A percentile compares a stretch with the other conserved stretches of the same genome.
Conservation (phyloP, 2,113 vertebrate species). For the Corvus hawaiiensis region DNA sequence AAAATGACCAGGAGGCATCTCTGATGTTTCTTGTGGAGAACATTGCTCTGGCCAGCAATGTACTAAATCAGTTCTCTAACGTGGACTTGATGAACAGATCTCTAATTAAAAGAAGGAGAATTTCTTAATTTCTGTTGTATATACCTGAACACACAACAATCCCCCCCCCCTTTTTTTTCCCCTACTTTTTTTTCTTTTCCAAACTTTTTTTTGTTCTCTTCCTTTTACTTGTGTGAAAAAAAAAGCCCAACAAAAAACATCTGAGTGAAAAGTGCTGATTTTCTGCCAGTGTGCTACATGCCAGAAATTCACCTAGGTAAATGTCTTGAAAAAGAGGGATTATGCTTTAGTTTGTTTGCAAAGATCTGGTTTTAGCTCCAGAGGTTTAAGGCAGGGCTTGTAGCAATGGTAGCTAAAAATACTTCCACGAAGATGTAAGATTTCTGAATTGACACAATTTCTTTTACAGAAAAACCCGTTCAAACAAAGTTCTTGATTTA, state of each 20-base stretch:
- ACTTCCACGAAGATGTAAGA: not conserved
- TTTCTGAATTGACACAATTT: not conserved
- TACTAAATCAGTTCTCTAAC: not conserved
- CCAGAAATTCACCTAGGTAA: not conserved
- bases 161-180: accelerated
- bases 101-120: not conserved
- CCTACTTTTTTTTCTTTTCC: not conserved
- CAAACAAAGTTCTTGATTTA: not conserved
- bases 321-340: not conserved
- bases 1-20: not conserved
- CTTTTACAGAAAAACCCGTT: not conserved
- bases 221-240: not conserved
- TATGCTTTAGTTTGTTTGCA: not conserved
- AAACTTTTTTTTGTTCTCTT: not conserved
- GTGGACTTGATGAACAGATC: not conserved
- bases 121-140: not conserved
- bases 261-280: not conserved
- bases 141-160: not conserved
- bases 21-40: not conserved
- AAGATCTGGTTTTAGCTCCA: not conserved
- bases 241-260: not conserved
- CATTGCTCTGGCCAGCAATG: not conserved
- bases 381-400: not conserved
- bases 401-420: not conserved
- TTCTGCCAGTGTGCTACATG: not conserved